A percentile compares a stretch with the other conserved stretches of the same genome.
phyloP scores from a whole-genome alignment of 1,140 invertebrate species.

The Musca vetustissima region DNA sequence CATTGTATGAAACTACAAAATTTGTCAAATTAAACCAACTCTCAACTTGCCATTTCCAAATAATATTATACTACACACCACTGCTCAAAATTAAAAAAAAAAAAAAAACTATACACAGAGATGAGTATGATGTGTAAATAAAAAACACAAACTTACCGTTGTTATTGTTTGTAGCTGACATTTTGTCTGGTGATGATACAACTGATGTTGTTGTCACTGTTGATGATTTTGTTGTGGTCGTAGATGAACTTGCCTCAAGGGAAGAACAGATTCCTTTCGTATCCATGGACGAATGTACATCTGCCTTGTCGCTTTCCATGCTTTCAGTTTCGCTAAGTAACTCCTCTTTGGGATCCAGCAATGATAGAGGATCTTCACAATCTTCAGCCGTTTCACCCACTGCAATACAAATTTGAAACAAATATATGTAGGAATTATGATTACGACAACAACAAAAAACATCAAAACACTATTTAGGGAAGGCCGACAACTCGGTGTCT shows the following conservation, averaged over 20 bases:
- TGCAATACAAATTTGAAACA: slow-evolving; percentile 24
- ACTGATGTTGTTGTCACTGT: neutral
- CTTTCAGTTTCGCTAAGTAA: slow-evolving; percentile 44
- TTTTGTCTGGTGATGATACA: slow-evolving; percentile 26
- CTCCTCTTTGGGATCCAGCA: slow-evolving; percentile 50
- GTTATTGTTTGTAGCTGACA: slow-evolving; percentile 24
- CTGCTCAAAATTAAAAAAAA: too few species aligned
- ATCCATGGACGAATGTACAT: neutral
- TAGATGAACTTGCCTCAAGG: too few species aligned
- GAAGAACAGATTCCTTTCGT: slow-evolving; percentile 11
- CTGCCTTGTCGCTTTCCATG: slow-evolving; percentile 32
- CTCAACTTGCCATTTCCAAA: too few species aligned
- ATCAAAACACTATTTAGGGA: too few species aligned
- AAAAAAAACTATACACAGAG: too few species aligned
- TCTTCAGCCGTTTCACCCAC: slow-evolving; percentile 48
- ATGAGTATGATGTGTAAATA: too few species aligned
- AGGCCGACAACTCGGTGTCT: too few species aligned
- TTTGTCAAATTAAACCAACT: too few species aligned
- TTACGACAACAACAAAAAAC: too few species aligned
- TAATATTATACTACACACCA: too few species aligned
- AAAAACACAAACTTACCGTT: slow-evolving; percentile 46
- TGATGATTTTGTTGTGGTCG: too few species aligned
- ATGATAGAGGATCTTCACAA: slow-evolving; percentile 29
- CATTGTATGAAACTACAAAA: too few species aligned
- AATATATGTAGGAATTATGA: neutral